These are phyloP conservation scores for Acrocephalus scirpaceus DNA, from an alignment of 2,797 vertebrate genomes.

Conservation along the genomic window DNA sequence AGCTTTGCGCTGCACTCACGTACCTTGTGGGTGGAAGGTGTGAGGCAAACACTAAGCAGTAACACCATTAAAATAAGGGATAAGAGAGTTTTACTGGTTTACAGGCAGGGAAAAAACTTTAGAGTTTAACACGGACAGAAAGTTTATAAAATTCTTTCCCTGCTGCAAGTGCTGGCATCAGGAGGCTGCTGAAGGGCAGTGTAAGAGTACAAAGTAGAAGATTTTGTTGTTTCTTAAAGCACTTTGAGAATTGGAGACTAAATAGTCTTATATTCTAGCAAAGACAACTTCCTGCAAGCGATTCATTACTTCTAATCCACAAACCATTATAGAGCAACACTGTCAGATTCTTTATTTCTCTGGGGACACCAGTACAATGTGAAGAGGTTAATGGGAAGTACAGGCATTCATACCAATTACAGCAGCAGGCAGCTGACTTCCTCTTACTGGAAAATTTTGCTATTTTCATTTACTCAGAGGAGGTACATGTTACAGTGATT, in stretches of 20 bases:
- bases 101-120: not conserved
- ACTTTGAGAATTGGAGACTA: not conserved
- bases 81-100: not conserved
- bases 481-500: not conserved
- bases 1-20: not conserved
- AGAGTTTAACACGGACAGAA: not conserved
- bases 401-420: not conserved
- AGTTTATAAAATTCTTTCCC: not conserved
- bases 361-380: not conserved
- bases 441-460: not conserved
- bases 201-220: not conserved
- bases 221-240: not conserved
- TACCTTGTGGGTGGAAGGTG: not conserved
- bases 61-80: not conserved
- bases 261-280: not conserved
- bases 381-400: not conserved
- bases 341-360: slow-evolving; percentile 28
- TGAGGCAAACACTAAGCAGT: not conserved
- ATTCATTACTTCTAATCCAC: slow-evolving; percentile 11
- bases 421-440: not conserved
- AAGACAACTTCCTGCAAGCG: not conserved
- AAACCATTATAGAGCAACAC: not conserved
- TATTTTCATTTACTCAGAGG: not conserved
- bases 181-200: not conserved
- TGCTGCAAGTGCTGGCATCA: not conserved